phyloP scores from a whole-genome alignment of 2,113 vertebrate species.

The Dendrocopos noguchii region DNA sequence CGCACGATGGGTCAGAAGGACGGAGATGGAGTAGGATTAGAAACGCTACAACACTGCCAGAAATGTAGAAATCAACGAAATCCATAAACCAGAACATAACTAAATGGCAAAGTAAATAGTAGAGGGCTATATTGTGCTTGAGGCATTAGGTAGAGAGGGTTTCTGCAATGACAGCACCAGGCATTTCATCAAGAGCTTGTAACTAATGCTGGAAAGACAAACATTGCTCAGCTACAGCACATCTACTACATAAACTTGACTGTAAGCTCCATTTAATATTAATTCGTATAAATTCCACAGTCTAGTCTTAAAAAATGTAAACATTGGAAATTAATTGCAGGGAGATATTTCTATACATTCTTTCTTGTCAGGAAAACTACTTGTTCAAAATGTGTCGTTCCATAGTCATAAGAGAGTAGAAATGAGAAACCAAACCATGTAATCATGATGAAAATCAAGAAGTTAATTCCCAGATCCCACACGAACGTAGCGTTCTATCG shows the following conservation, averaged over 20 bases:
- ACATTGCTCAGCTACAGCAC: conserved; percentile 67
- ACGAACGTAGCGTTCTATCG: not conserved
- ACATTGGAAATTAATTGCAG: conserved; percentile 82
- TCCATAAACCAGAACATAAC: not conserved
- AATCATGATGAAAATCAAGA: conserved; percentile 22
- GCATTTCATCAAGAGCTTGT: conserved; percentile 63
- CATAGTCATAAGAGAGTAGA: conserved; percentile 44
- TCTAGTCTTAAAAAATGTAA: conserved; percentile 85
- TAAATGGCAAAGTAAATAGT: conserved; percentile 37
- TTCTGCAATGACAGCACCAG: conserved; percentile 54
- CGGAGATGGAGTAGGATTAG: conserved; percentile 10
- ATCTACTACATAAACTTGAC: conserved; percentile 62
- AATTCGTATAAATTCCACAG: conserved; percentile 78
- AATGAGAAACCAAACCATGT: conserved; percentile 11
- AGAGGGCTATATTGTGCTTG: conserved; percentile 59
- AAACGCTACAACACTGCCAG: conserved; percentile 32
- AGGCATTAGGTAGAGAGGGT: conserved; percentile 19
- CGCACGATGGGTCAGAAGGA: not conserved
- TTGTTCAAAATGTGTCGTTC: conserved; percentile 63
- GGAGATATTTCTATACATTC: conserved; percentile 83
- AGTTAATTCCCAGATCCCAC: not conserved
- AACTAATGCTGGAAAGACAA: conserved; percentile 68
- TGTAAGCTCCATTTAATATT: conserved; percentile 69
- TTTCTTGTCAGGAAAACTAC: conserved; percentile 79
- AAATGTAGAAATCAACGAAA: not conserved